These are phyloP conservation scores for Protobothrops mucrosquamatus DNA, from an alignment of 2,113 vertebrate species.

Conservation along the genomic window DNA sequence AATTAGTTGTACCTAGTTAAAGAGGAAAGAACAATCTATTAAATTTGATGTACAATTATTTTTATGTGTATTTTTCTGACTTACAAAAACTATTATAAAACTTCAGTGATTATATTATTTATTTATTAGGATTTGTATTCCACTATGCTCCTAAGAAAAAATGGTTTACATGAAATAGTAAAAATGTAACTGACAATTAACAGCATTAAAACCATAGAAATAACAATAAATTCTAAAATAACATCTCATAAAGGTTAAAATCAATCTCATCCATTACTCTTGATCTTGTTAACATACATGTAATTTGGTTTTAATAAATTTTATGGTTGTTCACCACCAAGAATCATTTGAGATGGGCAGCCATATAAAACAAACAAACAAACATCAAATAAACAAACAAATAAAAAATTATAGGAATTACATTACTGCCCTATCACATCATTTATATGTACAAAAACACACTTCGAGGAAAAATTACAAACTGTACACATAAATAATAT, in stretches of 20 bases:
- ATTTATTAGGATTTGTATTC: not conserved
- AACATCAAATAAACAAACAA: not conserved
- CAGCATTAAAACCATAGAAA: not conserved
- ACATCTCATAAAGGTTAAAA: not conserved
- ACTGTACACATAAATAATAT: not conserved
- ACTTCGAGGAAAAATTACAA: not conserved
- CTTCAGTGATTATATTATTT: not conserved
- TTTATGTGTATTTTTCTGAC: not conserved
- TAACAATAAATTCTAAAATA: not conserved
- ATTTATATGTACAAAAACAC: not conserved
- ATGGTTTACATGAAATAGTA: not conserved
- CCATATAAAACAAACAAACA: not conserved
- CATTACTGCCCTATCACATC: not conserved
- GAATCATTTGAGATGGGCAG: not conserved
- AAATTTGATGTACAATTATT: not conserved
- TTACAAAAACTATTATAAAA: not conserved
- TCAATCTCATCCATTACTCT: not conserved
- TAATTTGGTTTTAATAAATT: not conserved
- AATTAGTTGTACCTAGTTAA: constrained; percentile 12
- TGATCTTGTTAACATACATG: not conserved
- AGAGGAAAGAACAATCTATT: constrained; percentile 12
- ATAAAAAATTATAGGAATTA: not conserved
- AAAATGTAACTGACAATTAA: not conserved
- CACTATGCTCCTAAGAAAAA: not conserved
- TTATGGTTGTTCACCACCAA: not conserved